Conservation (phyloP, 2,797 vertebrate species). For the Danio tinwini region DNA sequence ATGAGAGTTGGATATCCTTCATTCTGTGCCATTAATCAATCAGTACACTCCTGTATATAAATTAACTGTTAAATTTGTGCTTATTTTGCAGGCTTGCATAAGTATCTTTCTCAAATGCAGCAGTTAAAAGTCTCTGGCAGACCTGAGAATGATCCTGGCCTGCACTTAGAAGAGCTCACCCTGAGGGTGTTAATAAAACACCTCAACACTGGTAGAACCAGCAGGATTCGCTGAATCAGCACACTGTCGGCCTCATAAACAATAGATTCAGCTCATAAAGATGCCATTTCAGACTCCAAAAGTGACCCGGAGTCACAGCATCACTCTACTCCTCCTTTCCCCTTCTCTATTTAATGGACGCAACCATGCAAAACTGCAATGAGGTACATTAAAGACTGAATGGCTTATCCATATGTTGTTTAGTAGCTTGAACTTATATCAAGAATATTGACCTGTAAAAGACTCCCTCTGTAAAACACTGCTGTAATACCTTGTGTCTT, state of each 20-base stretch:
- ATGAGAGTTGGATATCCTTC: too few species aligned
- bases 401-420: conserved; percentile 3
- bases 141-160: conserved; percentile 7
- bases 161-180: background rate
- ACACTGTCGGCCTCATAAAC: conserved; percentile 31
- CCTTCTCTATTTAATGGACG: conserved; percentile 21
- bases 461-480: conserved; percentile 2
- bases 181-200: conserved; percentile 47
- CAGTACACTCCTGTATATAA: background rate
- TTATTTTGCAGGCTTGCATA: background rate
- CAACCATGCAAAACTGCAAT: conserved; percentile 22
- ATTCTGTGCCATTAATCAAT: too few species aligned
- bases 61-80: background rate
- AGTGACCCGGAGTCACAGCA: background rate
- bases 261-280: conserved; percentile 19
- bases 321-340: background rate
- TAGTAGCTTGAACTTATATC: background rate
- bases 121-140: conserved; percentile 3
- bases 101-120: background rate
- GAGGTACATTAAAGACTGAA: background rate
- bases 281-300: conserved; percentile 32
- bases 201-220: conserved; percentile 27
- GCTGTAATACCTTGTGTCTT: background rate
- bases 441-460: conserved; percentile 20
- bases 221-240: conserved; percentile 46